Percentiles rank a stretch among this genome's conserved stretches.
phyloP scores from a whole-genome alignment of 2,888 invertebrate genomes.

The Lingula anatina region DNA sequence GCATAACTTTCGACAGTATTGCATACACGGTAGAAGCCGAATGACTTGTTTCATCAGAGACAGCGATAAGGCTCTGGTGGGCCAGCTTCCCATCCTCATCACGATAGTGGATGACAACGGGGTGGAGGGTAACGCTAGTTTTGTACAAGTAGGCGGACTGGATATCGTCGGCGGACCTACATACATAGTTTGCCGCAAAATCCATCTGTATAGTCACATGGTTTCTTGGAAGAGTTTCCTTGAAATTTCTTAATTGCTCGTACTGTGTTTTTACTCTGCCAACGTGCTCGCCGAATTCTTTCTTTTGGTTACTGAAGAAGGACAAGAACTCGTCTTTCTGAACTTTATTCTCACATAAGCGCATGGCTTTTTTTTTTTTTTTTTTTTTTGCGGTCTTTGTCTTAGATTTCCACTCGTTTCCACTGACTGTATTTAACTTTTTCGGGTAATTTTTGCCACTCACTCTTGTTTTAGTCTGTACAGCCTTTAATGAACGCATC shows the following conservation, averaged over 20 bases:
- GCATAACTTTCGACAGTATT: conserved; percentile 3
- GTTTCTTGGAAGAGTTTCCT: background rate
- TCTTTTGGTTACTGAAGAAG: too few species aligned
- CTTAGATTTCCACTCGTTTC: too few species aligned
- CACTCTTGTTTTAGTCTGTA: too few species aligned
- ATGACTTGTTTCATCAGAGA: conserved; percentile 3
- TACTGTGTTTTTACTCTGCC: too few species aligned
- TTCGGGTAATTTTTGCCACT: too few species aligned
- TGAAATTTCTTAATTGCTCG: conserved; percentile 3
- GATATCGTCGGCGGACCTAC: conserved; percentile 1
- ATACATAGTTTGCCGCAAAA: conserved; percentile 6
- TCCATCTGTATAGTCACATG: conserved; percentile 5
- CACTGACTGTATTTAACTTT: too few species aligned
- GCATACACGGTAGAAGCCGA: conserved; percentile 2
- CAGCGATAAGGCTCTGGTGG: conserved; percentile 6
- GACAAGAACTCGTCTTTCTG: too few species aligned
- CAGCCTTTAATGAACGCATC: too few species aligned
- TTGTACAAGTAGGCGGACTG: conserved; percentile 4
- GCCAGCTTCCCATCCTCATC: background rate
- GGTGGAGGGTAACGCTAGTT: conserved; percentile 6
- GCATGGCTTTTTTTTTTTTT: too few species aligned
- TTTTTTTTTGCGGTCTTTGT: too few species aligned
- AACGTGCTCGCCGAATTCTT: too few species aligned
- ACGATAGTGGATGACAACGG: conserved; percentile 5
- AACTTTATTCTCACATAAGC: too few species aligned